Evolutionary conservation across 2,888 invertebrate genomes (phyloP).

Genomic region (Pristionchus maxplancki): DNA sequence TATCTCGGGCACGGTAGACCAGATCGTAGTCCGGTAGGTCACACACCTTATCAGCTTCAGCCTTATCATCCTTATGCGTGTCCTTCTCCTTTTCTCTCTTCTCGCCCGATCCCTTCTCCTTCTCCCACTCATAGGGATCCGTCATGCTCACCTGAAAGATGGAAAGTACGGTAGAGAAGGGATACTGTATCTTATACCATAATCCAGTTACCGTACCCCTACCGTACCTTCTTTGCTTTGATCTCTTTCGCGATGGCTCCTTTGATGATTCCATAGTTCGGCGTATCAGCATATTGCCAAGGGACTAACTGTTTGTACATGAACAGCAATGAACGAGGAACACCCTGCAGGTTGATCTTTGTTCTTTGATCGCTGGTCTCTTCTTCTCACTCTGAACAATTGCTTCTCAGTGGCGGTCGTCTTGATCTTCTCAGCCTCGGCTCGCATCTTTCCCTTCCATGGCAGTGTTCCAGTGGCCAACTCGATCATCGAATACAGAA

Average conservation of each 20-base stretch:
- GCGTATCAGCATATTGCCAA: not conserved
- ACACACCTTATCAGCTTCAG: constrained; percentile 55
- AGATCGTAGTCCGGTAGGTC: not conserved
- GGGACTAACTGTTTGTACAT: not conserved
- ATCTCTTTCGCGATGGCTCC: constrained; percentile 35
- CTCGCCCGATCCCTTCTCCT: constrained; percentile 43
- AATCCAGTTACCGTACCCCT: no score
- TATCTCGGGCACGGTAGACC: constrained; percentile 22
- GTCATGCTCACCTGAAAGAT: constrained; percentile 56
- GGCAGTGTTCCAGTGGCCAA: constrained; percentile 66
- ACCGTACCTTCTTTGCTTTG: constrained; percentile 34
- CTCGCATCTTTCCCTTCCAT: constrained; percentile 69
- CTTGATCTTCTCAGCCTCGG: constrained; percentile 66
- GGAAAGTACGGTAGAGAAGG: no score
- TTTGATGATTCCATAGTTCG: constrained; percentile 32
- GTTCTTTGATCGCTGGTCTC: constrained; percentile 41
- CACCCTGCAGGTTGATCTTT: constrained; percentile 54
- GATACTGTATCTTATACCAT: not conserved
- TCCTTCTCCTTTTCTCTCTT: constrained; percentile 61
- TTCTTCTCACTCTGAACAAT: constrained; percentile 59
- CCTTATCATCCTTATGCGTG: constrained; percentile 59
- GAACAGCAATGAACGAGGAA: not conserved
- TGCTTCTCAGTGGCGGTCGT: constrained; percentile 60
- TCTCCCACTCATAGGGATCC: constrained; percentile 73
- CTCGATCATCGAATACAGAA: constrained; percentile 68